Percentiles rank a stretch among this genome's conserved stretches.
Evolutionary conservation across 2,113 vertebrate species (phyloP).

Genomic region (Dinomys branickii): DNA sequence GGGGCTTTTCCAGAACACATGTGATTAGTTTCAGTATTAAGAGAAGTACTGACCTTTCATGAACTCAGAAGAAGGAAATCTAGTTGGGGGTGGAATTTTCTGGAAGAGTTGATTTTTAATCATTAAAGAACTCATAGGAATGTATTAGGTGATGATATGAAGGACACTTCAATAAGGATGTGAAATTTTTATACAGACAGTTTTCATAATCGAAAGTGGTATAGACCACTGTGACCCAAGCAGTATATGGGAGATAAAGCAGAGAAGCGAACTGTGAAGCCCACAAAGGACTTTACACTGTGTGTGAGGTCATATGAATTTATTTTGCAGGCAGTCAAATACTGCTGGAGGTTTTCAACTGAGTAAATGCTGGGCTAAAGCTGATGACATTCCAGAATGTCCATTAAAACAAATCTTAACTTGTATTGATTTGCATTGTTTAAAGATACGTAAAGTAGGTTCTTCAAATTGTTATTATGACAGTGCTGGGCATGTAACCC

Average conservation of each 20-base stretch:
- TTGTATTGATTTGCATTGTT: constrained; percentile 33
- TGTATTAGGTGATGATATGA: not conserved
- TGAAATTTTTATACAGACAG: constrained; percentile 18
- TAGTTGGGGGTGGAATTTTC: not conserved
- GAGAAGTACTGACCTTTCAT: not conserved
- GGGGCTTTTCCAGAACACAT: not conserved
- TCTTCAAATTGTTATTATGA: not conserved
- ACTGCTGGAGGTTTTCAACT: not conserved
- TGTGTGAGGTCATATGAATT: not conserved
- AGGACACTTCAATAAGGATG: not conserved
- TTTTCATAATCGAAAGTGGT: not conserved
- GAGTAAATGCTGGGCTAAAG: not conserved
- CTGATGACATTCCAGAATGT: not conserved
- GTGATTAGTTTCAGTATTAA: constrained; percentile 1
- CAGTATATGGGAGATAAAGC: not conserved
- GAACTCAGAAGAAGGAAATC: not conserved
- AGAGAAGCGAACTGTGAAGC: not conserved
- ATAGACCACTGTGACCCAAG: not conserved
- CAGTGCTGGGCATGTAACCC: not conserved
- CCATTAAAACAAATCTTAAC: not conserved
- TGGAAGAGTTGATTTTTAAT: not conserved
- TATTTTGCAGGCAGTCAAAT: not conserved
- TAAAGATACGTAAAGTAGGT: not conserved
- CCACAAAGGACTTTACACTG: not conserved
- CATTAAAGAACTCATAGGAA: not conserved